A percentile compares a stretch with the other conserved stretches of the same genome.
phyloP scores from a whole-genome alignment of 2,797 vertebrate species.

The Sebastolobus alascanus region DNA sequence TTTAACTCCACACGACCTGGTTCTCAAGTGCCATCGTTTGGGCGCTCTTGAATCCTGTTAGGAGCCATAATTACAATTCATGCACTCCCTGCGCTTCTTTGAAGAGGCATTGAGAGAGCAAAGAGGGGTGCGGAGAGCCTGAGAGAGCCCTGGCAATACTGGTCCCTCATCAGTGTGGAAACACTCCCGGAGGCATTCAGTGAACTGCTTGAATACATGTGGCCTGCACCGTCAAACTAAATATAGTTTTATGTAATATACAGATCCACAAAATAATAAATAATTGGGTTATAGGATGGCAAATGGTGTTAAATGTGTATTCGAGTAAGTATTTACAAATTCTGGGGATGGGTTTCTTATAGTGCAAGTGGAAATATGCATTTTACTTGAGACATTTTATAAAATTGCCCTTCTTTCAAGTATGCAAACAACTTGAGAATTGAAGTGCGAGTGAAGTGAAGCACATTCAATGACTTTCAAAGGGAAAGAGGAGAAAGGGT shows the following conservation, averaged over 20 bases:
- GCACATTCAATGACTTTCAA: constrained; percentile 81
- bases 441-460: constrained; percentile 59
- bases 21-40: constrained; percentile 83
- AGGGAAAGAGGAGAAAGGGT: constrained; percentile 78
- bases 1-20: constrained; percentile 88
- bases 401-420: constrained; percentile 61
- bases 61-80: constrained; percentile 86
- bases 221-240: neutral
- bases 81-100: constrained; percentile 78
- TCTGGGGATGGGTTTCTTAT: neutral
- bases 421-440: constrained; percentile 66
- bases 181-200: constrained; percentile 31
- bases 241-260: constrained; percentile 4
- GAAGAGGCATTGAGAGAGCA: constrained; percentile 70
- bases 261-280: neutral
- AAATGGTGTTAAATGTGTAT: neutral
- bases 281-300: neutral
- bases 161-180: constrained; percentile 46
- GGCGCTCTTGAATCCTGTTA: constrained; percentile 86
- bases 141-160: constrained; percentile 46
- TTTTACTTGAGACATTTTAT: constrained; percentile 52
- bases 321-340: constrained; percentile 5
- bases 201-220: constrained; percentile 22
- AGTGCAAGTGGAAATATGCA: constrained; percentile 15
- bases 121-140: constrained; percentile 52